Percentiles rank a stretch among this genome's conserved stretches.
Conservation (phyloP, 2,113 vertebrate genomes). For the Chaetorhynchus papuensis region DNA sequence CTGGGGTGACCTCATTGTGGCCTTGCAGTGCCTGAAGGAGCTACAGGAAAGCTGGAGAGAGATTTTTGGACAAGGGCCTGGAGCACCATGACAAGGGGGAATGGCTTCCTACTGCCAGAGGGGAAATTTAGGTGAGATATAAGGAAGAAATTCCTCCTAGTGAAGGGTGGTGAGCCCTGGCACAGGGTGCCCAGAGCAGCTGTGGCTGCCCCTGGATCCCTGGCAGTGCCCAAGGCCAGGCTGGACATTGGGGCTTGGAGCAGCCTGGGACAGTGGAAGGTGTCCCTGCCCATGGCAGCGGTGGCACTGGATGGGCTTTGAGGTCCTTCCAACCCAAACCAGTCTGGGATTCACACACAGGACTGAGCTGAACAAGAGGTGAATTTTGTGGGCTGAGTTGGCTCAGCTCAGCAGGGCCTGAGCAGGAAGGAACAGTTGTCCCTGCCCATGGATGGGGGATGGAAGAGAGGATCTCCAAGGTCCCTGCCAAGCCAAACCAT, state of each 20-base stretch:
- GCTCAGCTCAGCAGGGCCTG: neutral
- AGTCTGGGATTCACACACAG: neutral
- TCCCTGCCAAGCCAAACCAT: neutral
- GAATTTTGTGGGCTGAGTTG: neutral
- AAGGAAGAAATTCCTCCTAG: accelerated
- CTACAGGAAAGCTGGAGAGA: accelerated
- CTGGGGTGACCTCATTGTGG: accelerated
- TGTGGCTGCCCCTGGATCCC: neutral
- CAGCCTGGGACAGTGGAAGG: neutral
- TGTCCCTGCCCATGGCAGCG: neutral
- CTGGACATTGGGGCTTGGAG: neutral
- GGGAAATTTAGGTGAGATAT: neutral
- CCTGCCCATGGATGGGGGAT: neutral
- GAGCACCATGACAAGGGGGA: accelerated
- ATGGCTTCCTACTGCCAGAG: neutral
- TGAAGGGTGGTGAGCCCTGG: neutral
- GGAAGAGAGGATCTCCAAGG: neutral
- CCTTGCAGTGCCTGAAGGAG: neutral
- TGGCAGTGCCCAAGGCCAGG: neutral
- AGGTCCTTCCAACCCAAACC: neutral
- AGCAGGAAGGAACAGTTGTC: neutral
- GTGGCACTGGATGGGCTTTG: accelerated
- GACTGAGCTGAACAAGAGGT: neutral
- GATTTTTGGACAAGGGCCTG: accelerated
- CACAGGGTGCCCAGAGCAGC: neutral